These are phyloP conservation scores for Sciurus niger DNA, from an alignment of 2,113 vertebrate species.

Conservation along the genomic window DNA sequence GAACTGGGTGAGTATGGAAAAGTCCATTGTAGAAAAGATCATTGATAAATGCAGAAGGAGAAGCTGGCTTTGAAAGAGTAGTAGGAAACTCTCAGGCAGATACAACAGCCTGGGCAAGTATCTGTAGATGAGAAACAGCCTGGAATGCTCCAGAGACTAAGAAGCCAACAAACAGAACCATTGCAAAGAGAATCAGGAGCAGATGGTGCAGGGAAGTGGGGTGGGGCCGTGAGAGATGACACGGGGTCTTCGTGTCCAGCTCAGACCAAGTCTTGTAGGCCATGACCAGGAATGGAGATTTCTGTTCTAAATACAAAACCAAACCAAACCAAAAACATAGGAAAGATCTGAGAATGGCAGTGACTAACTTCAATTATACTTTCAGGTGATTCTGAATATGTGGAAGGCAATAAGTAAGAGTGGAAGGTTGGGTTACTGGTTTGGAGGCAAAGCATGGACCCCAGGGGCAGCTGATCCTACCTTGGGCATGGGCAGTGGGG, in stretches of 20 bases:
- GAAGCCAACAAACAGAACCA: not conserved
- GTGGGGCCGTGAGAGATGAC: not conserved
- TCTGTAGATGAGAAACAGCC: not conserved
- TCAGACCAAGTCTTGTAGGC: not conserved
- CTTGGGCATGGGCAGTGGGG: not conserved
- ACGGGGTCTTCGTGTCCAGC: not conserved
- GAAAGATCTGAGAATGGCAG: not conserved
- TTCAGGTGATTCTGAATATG: not conserved
- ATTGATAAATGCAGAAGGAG: not conserved
- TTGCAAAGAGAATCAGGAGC: not conserved
- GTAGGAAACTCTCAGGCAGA: not conserved
- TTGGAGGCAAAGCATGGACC: not conserved
- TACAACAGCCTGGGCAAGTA: rapidly evolving
- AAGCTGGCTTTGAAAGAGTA: not conserved
- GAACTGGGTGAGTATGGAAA: not conserved
- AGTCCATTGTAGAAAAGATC: not conserved
- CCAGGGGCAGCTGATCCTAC: not conserved
- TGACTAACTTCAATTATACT: not conserved
- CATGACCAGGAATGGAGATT: too few relatives aligned
- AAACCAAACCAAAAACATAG: not conserved
- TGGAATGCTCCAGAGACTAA: not conserved
- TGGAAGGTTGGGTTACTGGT: not conserved
- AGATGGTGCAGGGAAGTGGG: not conserved
- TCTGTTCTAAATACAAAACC: not conserved
- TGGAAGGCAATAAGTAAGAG: not conserved